phyloP scores from a whole-genome alignment of 2,113 vertebrate genomes.

The Nothobranchius furzeri region DNA sequence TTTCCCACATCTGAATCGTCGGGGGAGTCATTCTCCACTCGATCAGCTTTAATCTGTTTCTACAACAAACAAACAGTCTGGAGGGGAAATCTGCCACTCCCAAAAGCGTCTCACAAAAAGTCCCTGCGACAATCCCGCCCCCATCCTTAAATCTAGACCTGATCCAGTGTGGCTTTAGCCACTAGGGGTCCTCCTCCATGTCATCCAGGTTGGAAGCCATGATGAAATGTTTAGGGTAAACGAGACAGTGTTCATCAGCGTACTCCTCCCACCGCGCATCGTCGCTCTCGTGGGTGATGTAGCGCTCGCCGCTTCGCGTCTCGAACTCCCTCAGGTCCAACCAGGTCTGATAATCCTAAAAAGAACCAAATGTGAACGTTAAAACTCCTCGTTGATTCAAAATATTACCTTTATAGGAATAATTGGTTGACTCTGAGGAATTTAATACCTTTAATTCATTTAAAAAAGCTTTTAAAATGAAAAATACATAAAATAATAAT shows the following conservation, averaged over 20 bases:
- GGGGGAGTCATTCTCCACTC: constrained; percentile 18
- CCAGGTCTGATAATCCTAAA: constrained; percentile 97
- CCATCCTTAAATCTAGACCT: not conserved
- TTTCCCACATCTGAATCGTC: constrained; percentile 38
- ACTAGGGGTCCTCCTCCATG: constrained; percentile 97
- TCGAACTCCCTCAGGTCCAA: constrained; percentile 97
- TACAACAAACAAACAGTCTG: constrained; percentile 49
- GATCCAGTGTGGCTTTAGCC: constrained; percentile 17
- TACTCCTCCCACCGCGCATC: constrained; percentile 96
- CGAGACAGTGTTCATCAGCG: constrained; percentile 86
- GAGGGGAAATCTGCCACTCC: constrained; percentile 41
- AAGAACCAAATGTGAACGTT: not conserved
- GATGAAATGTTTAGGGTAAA: constrained; percentile 94
- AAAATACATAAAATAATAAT: too few species aligned
- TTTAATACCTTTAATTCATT: too few species aligned
- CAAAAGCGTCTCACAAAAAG: constrained; percentile 46
- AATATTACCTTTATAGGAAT: not conserved
- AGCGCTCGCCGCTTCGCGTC: constrained; percentile 93
- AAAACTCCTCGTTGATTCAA: not conserved
- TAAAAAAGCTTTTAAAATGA: too few species aligned
- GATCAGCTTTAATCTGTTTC: constrained; percentile 47
- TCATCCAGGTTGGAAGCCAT: constrained; percentile 97
- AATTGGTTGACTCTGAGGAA: not conserved
- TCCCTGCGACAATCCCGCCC: constrained; percentile 28
- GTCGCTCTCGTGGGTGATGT: constrained; percentile 97